These are phyloP conservation scores for Cottus gobio DNA, from an alignment of 2,113 vertebrate species.

Conservation along the genomic window DNA sequence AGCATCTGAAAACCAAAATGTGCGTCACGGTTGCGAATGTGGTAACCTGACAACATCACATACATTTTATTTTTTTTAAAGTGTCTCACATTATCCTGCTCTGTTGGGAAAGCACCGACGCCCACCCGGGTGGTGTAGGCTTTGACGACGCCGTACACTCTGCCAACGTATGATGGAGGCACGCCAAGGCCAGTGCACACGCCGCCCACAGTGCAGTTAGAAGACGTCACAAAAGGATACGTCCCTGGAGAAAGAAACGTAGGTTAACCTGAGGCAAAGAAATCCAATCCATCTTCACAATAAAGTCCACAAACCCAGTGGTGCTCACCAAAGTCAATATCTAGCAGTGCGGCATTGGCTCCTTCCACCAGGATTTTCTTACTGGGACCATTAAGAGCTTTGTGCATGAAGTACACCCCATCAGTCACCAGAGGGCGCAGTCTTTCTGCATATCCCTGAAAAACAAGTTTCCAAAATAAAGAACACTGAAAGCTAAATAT, in stretches of 20 bases:
- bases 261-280: background rate
- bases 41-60: background rate
- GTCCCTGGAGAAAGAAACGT: conserved; percentile 73
- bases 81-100: conserved; percentile 82
- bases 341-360: conserved; percentile 86
- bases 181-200: conserved; percentile 88
- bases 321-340: conserved; percentile 87
- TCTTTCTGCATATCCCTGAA: conserved; percentile 75
- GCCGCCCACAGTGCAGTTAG: conserved; percentile 87
- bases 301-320: background rate
- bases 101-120: conserved; percentile 87
- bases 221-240: conserved; percentile 88
- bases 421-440: conserved; percentile 86
- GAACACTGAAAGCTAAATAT: background rate
- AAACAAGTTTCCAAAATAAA: background rate
- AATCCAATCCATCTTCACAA: background rate
- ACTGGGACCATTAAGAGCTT: conserved; percentile 83
- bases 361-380: conserved; percentile 89
- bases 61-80: too few relatives aligned
- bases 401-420: conserved; percentile 88
- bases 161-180: conserved; percentile 81
- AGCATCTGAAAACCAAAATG: background rate
- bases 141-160: conserved; percentile 87
- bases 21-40: background rate
- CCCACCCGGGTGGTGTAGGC: conserved; percentile 87